Conservation (phyloP, 1,140 invertebrate species). For the Zaprionus tsacasi region DNA sequence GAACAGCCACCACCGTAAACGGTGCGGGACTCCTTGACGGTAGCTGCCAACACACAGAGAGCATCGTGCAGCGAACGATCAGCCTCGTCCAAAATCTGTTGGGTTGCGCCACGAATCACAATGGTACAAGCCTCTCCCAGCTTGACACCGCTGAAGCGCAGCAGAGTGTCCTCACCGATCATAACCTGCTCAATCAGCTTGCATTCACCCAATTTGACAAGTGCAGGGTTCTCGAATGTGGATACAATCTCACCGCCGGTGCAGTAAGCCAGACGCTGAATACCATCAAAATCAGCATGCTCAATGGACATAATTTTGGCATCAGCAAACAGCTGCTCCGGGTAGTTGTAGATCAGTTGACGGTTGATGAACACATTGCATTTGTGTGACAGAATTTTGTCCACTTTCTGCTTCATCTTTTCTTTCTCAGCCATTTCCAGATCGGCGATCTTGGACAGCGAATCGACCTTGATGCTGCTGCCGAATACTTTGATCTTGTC, state of each 20-base stretch:
- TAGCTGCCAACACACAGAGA: constrained; percentile 97
- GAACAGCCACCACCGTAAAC: constrained; percentile 97
- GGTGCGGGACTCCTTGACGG: constrained; percentile 96
- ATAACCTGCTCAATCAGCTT: constrained; percentile 98
- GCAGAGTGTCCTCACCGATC: constrained; percentile 98
- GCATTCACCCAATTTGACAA: constrained; percentile 97
- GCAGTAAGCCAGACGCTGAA: constrained; percentile 97
- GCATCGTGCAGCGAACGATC: constrained; percentile 99
- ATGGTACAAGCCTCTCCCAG: constrained; percentile 98
- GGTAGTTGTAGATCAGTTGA: constrained; percentile 99
- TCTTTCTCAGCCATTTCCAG: constrained; percentile 99
- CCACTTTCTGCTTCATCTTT: constrained; percentile 99
- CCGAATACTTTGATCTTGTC: constrained; percentile 99
- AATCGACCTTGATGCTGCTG: constrained; percentile 98
- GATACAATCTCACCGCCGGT: constrained; percentile 99
- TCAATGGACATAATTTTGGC: constrained; percentile 99
- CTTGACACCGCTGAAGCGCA: constrained; percentile 97
- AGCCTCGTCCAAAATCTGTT: constrained; percentile 99
- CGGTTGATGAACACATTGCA: constrained; percentile 99
- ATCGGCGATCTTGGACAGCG: constrained; percentile 99
- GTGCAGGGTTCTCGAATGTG: constrained; percentile 97
- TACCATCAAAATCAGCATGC: constrained; percentile 99
- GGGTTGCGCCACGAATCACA: constrained; percentile 98
- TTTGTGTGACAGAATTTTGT: constrained; percentile 97
- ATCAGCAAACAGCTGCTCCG: constrained; percentile 99